Evolutionary conservation across 2,113 vertebrate genomes (phyloP), one percentile per base, ranked within the genome.

Genomic region (Leuciscus idus): DNA sequence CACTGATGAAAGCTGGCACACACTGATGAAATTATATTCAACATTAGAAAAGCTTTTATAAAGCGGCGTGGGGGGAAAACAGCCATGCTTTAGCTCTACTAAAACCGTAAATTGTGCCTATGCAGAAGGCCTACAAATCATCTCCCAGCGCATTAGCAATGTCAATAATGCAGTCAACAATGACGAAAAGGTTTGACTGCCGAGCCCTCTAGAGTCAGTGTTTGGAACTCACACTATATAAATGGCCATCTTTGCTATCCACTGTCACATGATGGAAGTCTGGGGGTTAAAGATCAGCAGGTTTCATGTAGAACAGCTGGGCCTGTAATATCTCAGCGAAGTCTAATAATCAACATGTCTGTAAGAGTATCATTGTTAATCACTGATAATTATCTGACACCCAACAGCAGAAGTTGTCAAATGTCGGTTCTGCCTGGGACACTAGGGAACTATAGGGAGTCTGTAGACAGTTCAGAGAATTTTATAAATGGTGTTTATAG

Each of bases 21-120:
- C 73, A 75, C n/a, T 50, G 13, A 75, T 75, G n/a, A 50, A 75
- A 50, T 75, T 17, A 50, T 48, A 75, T 48, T 48, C 43, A 74
- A 48, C 11, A 48, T 26, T 6, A 73, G 4, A 73, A 73, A 73
- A 28, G 23, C 72, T 26, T 46, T 48, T 8, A 74, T 48, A 48
- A 75, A 48, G 39, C 12, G 6, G 11, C 26, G 23, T 74, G 11
- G 43, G 11, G n/a, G n/a, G 28, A 28, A 39, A 74, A 75, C 43
- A 48, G 43, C 72, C 39, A 43, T 26, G n/a, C 36, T 75, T n/a
- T 26, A 48, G 23, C 68, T 74, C n/a, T 48, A 48, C 6, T 48
- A 50, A 48, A 48, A 48, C 43, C n/a, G 13, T 48, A 6, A 75
- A 48, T 75, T 46, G n/a, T 48, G 72, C 43, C 43, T 48, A 26